These are phyloP conservation scores for Cinclus cinclus DNA, from an alignment of 2,113 vertebrate genomes.

Conservation along the genomic window DNA sequence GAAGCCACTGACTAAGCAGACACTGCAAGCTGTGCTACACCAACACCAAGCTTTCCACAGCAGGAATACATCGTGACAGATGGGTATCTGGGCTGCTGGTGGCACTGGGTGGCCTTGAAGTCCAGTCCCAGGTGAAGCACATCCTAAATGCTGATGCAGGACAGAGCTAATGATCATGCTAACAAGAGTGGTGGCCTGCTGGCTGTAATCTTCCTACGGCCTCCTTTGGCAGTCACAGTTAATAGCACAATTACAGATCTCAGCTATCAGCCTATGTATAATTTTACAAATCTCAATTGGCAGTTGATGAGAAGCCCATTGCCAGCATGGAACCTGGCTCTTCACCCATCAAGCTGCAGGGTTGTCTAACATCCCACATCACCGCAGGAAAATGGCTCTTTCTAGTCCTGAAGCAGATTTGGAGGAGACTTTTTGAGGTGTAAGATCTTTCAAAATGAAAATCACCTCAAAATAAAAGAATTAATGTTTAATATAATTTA, in stretches of 20 bases:
- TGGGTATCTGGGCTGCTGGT: rapidly evolving
- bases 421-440: background rate
- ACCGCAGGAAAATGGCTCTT: background rate
- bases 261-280: background rate
- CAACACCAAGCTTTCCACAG: background rate
- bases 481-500: background rate
- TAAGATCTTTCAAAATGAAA: background rate
- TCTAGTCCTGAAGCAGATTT: background rate
- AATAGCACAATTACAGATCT: background rate
- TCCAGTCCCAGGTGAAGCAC: background rate
- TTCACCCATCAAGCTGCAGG: background rate
- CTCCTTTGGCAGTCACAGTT: background rate
- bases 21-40: background rate
- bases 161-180: background rate
- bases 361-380: background rate
- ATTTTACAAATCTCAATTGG: background rate
- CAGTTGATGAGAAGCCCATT: background rate
- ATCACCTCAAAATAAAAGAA: background rate
- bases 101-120: background rate
- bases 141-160: background rate
- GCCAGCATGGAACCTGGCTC: background rate
- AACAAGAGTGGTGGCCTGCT: background rate
- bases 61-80: rapidly evolving
- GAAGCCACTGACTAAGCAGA: background rate
- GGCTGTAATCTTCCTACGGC: background rate